Evolutionary conservation across 30 jellyfish, hydroid and myxozoan genomes (phyloP), one percentile per base, ranked within the genome.

Genomic region (Aurelia sp.): DNA sequence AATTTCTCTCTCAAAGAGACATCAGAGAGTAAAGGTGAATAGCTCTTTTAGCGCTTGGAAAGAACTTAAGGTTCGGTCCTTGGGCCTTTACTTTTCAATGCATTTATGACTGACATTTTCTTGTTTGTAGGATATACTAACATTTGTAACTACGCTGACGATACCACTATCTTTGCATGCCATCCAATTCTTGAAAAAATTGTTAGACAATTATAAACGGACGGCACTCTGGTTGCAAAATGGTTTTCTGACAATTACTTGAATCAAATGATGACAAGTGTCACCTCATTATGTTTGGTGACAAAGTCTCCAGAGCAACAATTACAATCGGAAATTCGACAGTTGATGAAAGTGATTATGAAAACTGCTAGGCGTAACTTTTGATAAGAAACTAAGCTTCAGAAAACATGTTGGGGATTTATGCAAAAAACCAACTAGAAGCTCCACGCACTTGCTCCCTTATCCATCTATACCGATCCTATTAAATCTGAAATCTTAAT

Each of bases 331-430:
- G 76, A 75, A 75, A 18, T 53, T 60, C 86, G 57, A 75, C 74
- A 52, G 50, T 75, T 23, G 55, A 75, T 75, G 0, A 53, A 75
- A 75, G 78, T 75, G 86, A 75, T 50, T 75, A 75, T 57, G 75
- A 75, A 75, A 53, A 57, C 76, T 75, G 78, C 74, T 75, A 75
- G 35, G 79, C n/a, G 53, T 59, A 37, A 9, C 68, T 78, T 58
- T 78, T 78, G 78, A 78, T 78, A 78, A 78, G 89, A 78, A 78
- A 41, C 67, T 78, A 78, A 78, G 89, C 67, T 31, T 61, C 89
- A 78, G 80, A 78, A 48, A 78, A 67, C 79, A 58, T 78, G 82
- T 31, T 35, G 66, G 11, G 23, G 82, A 78, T 2, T n/a, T n/a
- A n/a, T n/a, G n/a, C n/a, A n/a, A n/a, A n/a, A n/a, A n/a, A n/a